Evolutionary conservation across 1,140 invertebrate species (phyloP).

Genomic region (Lithobius niger): DNA sequence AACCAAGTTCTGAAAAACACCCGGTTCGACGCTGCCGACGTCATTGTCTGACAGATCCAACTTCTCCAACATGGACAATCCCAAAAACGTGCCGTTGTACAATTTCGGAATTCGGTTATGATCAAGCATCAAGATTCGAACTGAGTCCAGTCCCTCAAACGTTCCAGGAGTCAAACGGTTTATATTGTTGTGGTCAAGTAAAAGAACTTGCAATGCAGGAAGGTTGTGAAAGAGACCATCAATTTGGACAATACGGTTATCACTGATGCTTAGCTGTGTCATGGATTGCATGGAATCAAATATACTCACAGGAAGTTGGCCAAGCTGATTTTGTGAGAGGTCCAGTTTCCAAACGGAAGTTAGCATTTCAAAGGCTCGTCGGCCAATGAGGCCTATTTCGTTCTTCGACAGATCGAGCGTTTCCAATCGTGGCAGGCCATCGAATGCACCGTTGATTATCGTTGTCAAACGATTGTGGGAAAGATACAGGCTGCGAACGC

Average conservation of each 20-base stretch:
- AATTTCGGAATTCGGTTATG: background rate
- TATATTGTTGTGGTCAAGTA: background rate
- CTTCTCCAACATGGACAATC: slow-evolving; percentile 1
- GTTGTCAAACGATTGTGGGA: background rate
- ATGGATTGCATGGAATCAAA: slow-evolving; percentile 6
- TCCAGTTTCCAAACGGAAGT: slow-evolving; percentile 7
- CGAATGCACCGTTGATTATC: background rate
- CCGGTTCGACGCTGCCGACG: background rate
- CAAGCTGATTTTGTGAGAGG: background rate
- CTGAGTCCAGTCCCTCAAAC: background rate
- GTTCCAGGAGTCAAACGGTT: background rate
- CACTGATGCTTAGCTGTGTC: background rate
- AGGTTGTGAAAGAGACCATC: slow-evolving; percentile 5
- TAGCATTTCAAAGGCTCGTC: background rate
- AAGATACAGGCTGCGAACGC: slow-evolving; percentile 3
- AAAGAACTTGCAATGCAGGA: slow-evolving; percentile 1
- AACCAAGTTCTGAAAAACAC: background rate
- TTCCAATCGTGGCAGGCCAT: background rate
- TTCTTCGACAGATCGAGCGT: slow-evolving; percentile 5
- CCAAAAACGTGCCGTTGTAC: slow-evolving; percentile 2
- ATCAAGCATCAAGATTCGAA: background rate
- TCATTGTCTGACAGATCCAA: slow-evolving; percentile 7
- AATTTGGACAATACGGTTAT: background rate
- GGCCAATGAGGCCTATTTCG: background rate
- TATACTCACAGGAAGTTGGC: background rate